Percentiles rank a stretch among this genome's conserved stretches.
Evolutionary conservation across 2,888 invertebrate genomes (phyloP).

Genomic region (Aleiodes leptofemur): DNA sequence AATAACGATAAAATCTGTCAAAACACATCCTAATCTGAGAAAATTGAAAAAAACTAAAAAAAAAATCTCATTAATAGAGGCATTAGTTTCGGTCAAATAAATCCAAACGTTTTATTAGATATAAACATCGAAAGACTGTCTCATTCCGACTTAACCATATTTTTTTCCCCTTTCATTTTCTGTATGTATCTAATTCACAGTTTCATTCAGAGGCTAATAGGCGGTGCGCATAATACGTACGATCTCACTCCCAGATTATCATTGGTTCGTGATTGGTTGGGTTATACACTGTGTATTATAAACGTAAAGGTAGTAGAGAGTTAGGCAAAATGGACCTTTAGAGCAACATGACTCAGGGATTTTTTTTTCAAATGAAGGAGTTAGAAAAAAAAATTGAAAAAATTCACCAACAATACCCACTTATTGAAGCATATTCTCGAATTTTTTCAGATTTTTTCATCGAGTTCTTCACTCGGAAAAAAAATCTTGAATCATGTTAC

Average conservation of each 20-base stretch:
- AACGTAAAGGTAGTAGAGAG: slow-evolving; percentile 17
- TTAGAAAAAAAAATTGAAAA: too few species aligned
- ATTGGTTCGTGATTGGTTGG: slow-evolving; percentile 47
- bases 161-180: slow-evolving; percentile 38
- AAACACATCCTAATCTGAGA: slow-evolving; percentile 10
- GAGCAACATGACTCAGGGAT: too few species aligned
- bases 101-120: slow-evolving; percentile 16
- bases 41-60: neutral
- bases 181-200: slow-evolving; percentile 42
- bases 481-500: too few species aligned
- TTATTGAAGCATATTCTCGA: too few species aligned
- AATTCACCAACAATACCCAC: too few species aligned
- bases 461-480: too few species aligned
- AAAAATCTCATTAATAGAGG: slow-evolving; percentile 31
- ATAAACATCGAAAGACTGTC: slow-evolving; percentile 1
- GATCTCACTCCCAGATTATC: slow-evolving; percentile 71
- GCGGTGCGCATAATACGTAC: slow-evolving; percentile 60
- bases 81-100: slow-evolving; percentile 40
- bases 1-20: slow-evolving; percentile 2
- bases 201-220: slow-evolving; percentile 47
- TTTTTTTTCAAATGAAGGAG: too few species aligned
- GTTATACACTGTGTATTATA: slow-evolving; percentile 29
- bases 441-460: too few species aligned
- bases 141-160: neutral
- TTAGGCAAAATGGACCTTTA: too few species aligned